phyloP scores from a whole-genome alignment of 2,888 invertebrate species.

The Amiota communis region DNA sequence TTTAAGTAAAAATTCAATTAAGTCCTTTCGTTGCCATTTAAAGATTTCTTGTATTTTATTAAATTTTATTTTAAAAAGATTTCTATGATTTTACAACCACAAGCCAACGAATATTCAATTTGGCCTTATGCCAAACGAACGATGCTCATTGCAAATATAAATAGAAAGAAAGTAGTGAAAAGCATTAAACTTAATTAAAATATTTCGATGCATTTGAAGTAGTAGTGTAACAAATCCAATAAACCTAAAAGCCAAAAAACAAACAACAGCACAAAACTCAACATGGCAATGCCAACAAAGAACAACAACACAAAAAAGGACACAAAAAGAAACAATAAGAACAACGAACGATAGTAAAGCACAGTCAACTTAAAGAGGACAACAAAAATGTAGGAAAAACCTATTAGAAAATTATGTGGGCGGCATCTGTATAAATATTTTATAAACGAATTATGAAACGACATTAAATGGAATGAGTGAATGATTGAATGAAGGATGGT shows the following conservation, averaged over 20 bases:
- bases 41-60: no score
- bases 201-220: constrained; percentile 24
- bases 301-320: not conserved
- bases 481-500: constrained; percentile 28
- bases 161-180: not conserved
- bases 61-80: no score
- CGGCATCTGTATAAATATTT: constrained; percentile 18
- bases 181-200: constrained; percentile 21
- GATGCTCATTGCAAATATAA: not conserved
- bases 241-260: constrained; percentile 36
- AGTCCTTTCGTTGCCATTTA: no score
- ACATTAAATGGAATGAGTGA: constrained; percentile 10
- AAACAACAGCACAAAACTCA: constrained; percentile 26
- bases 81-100: no score
- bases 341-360: not conserved
- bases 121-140: no score
- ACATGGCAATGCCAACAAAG: not conserved
- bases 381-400: constrained; percentile 5
- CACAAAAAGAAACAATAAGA: not conserved
- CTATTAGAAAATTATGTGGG: constrained; percentile 26
- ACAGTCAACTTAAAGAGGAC: not conserved
- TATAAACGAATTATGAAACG: constrained; percentile 16
- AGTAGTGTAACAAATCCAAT: constrained; percentile 42
- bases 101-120: no score
- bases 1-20: no score